These are phyloP conservation scores for Lampris incognitus DNA, from an alignment of 2,113 vertebrate genomes.

Conservation along the genomic window DNA sequence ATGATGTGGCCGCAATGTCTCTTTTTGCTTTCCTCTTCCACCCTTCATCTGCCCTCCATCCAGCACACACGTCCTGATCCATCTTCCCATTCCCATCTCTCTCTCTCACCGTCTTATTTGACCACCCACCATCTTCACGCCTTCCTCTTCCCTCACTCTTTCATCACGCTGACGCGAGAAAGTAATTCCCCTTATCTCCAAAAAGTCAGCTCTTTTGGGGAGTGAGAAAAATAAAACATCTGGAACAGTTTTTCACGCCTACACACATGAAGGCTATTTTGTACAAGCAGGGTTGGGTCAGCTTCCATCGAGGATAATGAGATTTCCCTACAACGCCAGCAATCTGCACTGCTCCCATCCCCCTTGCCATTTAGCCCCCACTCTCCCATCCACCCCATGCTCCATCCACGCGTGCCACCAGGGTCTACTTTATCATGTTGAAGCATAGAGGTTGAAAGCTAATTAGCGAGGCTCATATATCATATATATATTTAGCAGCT, in stretches of 20 bases:
- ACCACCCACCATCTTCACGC: conserved; percentile 7
- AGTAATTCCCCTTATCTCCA: not conserved
- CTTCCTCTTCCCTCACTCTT: not conserved
- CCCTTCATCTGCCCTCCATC: conserved; percentile 51
- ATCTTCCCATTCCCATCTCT: conserved; percentile 8
- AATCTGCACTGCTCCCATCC: not conserved
- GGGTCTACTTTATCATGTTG: conserved; percentile 46
- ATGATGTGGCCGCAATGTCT: conserved; percentile 40
- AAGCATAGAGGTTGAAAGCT: conserved; percentile 61
- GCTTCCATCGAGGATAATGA: not conserved
- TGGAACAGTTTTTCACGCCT: no score
- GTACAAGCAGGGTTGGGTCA: no score
- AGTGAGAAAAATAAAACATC: no score
- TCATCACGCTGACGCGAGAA: not conserved
- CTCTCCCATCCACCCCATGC: not conserved
- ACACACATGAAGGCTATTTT: no score
- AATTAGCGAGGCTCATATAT: conserved; percentile 62
- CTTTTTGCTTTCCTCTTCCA: conserved; percentile 52
- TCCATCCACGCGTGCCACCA: conserved; percentile 48
- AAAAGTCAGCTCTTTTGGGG: not conserved
- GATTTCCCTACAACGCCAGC: not conserved
- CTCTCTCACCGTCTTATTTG: no score
- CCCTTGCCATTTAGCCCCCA: conserved; percentile 4
- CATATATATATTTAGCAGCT: conserved; percentile 8
- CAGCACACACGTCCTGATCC: conserved; percentile 34